Evolutionary conservation across 2,888 invertebrate genomes (phyloP).

Genomic region (Drosophila lacicola): DNA sequence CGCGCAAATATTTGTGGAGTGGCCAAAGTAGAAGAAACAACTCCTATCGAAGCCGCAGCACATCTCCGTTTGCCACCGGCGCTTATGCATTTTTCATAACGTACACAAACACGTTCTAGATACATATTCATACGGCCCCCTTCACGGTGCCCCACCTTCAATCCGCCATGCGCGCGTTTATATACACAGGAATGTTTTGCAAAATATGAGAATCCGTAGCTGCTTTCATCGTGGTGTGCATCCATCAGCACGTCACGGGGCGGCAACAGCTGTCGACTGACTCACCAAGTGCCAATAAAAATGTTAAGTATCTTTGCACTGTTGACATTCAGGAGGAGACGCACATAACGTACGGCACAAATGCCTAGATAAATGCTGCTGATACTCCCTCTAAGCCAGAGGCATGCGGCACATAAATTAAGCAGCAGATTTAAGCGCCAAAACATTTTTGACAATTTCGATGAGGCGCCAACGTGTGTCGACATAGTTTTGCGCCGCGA

Average conservation of each 20-base stretch:
- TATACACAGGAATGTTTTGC: constrained; percentile 32
- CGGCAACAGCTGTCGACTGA: constrained; percentile 71
- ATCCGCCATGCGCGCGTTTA: constrained; percentile 15
- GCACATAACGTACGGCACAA: constrained; percentile 48
- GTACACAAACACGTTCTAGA: constrained; percentile 62
- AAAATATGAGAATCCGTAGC: constrained; percentile 64
- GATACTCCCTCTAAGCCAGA: constrained; percentile 35
- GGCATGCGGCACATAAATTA: constrained; percentile 59
- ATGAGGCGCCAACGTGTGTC: constrained; percentile 63
- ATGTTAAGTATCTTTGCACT: constrained; percentile 83
- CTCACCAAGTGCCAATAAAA: constrained; percentile 83
- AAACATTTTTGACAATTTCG: constrained; percentile 65
- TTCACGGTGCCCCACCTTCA: neutral
- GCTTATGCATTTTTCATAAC: constrained; percentile 79
- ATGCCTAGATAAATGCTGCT: constrained; percentile 63
- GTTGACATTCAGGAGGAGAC: constrained; percentile 64
- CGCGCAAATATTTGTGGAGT: constrained; percentile 64
- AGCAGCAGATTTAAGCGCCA: constrained; percentile 50
- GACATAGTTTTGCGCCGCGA: constrained; percentile 41
- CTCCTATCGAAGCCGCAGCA: constrained; percentile 13
- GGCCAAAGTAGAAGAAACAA: constrained; percentile 15
- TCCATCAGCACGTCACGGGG: constrained; percentile 75
- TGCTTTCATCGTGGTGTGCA: constrained; percentile 31
- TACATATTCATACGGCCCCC: constrained; percentile 52
- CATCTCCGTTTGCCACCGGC: constrained; percentile 42